Evolutionary conservation across 2,888 invertebrate species (phyloP).

Genomic region (Boloria euphrosyne): DNA sequence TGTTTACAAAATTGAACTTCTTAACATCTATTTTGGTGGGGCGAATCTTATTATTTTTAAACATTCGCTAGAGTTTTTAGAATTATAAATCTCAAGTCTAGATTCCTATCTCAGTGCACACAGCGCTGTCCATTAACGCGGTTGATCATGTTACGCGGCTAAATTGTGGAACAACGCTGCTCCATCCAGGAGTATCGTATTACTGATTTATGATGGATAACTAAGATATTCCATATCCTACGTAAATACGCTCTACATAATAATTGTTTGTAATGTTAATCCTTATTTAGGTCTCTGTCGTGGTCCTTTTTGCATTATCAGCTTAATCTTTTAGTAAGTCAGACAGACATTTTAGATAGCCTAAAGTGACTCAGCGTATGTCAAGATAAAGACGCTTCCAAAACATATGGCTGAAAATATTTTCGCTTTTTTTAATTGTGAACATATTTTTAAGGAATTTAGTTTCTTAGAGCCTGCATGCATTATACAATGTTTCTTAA

Average conservation of each 20-base stretch:
- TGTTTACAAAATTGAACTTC: neutral
- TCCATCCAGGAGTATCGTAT: conserved; percentile 61
- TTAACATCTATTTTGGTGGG: neutral
- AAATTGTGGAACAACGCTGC: conserved; percentile 74
- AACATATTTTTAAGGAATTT: too few species aligned
- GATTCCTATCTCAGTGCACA: conserved; percentile 32
- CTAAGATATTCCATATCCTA: conserved; percentile 13
- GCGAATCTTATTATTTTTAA: conserved; percentile 15
- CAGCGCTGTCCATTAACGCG: conserved; percentile 64
- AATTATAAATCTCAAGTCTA: conserved; percentile 24
- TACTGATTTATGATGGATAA: conserved; percentile 29
- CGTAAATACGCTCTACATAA: neutral
- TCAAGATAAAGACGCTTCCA: too few species aligned
- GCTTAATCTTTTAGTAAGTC: too few species aligned
- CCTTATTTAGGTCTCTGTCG: neutral
- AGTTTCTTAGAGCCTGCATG: too few species aligned
- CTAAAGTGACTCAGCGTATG: too few species aligned
- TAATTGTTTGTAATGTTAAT: neutral
- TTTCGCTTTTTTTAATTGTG: too few species aligned
- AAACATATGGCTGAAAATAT: too few species aligned
- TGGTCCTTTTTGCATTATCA: neutral
- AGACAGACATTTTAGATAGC: too few species aligned
- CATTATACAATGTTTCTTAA: too few species aligned
- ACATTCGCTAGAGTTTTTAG: neutral
- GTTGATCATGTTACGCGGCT: conserved; percentile 65